Evolutionary conservation across 1,140 invertebrate species (phyloP), one percentile per base, ranked within the genome.

Genomic region (Papilio aristodemus): DNA sequence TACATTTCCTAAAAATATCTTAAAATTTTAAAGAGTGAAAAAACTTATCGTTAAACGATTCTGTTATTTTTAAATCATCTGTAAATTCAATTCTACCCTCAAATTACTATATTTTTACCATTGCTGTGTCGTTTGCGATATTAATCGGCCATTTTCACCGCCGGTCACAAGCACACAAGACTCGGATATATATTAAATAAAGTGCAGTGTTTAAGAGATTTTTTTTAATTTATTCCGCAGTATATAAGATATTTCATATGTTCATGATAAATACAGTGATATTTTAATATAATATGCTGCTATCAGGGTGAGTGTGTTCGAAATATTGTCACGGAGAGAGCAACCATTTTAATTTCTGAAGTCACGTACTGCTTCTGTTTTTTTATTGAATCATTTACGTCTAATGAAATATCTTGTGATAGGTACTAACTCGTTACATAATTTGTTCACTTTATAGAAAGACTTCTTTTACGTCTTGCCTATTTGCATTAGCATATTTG

Each of bases 71-170:
- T 32, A 8, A 68, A 60, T 43, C 14, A 50, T 50, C 17, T 54
- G 46, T 54, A 19, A 0, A 54, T 22, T 71, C 67, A 58, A n/a
- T 69, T 54, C 13, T 83, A 85, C 83, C 83, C 76, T 46, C 81
- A 74, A 70, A 41, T 27, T 59, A 22, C 54, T 10, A 9, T 38
- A 58, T 50, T 59, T 64, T 54, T 58, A 57, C 36, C 10, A 54
- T 57, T 73, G 43, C 68, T 36, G 46, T 22, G 41, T 25, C 74
- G 43, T 25, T 74, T 70, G 66, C 22, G 66, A 46, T 71, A 80
- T 77, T 13, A 72, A 84, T 71, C 74, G 68, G 60, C 74, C 85
- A 89, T 89, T 54, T 87, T 71, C 78, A 82, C 64, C 72, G 70
- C 41, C 74, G 71, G 78, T 70, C 79, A 80, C 81, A 76, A 79